phyloP scores from a whole-genome alignment of 2,113 vertebrate genomes.

The Australoheros scitulus region DNA sequence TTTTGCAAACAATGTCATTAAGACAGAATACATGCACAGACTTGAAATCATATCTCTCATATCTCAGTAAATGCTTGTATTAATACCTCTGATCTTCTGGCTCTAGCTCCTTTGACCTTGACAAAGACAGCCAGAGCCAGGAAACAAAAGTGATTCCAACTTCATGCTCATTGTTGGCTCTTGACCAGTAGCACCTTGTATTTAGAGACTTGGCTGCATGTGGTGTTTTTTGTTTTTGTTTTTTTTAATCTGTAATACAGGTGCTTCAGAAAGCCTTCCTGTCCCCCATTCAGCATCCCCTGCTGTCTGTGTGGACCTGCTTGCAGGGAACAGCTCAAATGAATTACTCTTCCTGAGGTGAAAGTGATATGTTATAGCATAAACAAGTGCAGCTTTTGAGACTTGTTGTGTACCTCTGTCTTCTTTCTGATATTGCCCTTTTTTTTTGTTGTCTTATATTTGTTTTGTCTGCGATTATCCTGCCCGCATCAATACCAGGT shows the following conservation, averaged over 20 bases:
- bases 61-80: slow-evolving; percentile 22
- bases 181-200: slow-evolving; percentile 19
- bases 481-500: not conserved
- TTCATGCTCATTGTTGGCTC: slow-evolving; percentile 51
- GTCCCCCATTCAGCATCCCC: not conserved
- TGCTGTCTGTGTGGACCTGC: not conserved
- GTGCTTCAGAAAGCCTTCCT: not conserved
- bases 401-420: not conserved
- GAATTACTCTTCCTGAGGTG: not conserved
- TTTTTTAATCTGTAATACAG: slow-evolving; percentile 38
- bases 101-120: slow-evolving; percentile 51
- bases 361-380: not conserved
- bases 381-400: not conserved
- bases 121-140: slow-evolving; percentile 52
- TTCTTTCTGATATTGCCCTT: not conserved
- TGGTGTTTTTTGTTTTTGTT: not conserved
- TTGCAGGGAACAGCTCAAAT: not conserved
- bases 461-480: not conserved
- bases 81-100: slow-evolving; percentile 53
- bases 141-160: slow-evolving; percentile 64
- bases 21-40: not conserved
- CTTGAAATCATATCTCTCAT: slow-evolving; percentile 6
- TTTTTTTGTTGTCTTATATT: not conserved
- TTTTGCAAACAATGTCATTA: slow-evolving; percentile 1
- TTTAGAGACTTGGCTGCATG: slow-evolving; percentile 31